Base-by-base conservation (phyloP, 2,113 vertebrate genomes). In the Stegostoma tigrinum region DNA sequence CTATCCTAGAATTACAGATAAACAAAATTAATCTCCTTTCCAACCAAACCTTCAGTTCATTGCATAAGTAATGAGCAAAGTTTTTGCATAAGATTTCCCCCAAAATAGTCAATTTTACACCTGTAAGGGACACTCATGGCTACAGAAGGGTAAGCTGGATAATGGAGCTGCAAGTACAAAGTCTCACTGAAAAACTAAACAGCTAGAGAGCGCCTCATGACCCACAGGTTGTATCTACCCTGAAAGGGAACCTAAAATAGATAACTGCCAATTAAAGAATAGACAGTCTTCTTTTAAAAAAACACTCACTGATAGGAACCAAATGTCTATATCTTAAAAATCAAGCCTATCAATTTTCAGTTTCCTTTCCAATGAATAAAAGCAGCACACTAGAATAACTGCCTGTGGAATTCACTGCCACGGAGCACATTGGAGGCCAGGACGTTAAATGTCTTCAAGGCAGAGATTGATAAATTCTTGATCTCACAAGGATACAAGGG, bases 21-120 rank as follows among this genome's bases (percentile, higher is more conserved):
- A n/a, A 93, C 55, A 90, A 93, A 91, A 93, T 38, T 93, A 24
- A 66, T 93, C 67, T 93, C 61, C 66, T 64, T n/a, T 34, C 27
- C 30, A 0, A 14, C 30, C 15, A 2, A 52, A 91, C 89, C 61
- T n/a, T 21, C 89, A 64, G 61, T n/a, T 66, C 66, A 93, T 64
- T n/a, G 5, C n/a, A 14, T 66, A 38, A n/a, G 15, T 21, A 93
- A 66, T n/a, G 38, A 30, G 17, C 61, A 93, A 66, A 93, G 10
- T 38, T 38, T 38, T 93, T 93, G 55, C 80, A 83, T 38, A 15
- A 30, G 7, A 87, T 12, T 90, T 90, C 12, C 27, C 24, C 34
- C 52, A 66, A 66, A 93, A 93, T 38, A 93, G n/a, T 93, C 38
- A 38, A 93, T 7, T 23, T n/a, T 38, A 21, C 89, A 93, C 55